Evolutionary conservation across 2,888 invertebrate species (phyloP), one percentile per base, ranked within the genome.

Genomic region (Pegoplata infirma): DNA sequence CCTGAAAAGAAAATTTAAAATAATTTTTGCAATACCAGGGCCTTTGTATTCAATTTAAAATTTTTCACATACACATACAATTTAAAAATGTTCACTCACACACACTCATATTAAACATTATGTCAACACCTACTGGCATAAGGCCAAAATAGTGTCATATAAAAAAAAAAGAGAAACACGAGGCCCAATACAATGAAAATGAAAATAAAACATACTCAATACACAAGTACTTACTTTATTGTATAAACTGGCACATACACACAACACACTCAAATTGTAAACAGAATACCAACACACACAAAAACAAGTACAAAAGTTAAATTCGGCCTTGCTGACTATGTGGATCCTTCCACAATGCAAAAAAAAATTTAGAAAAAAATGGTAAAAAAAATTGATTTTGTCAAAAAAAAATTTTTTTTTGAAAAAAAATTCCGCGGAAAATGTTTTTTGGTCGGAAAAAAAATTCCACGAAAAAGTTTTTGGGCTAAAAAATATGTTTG

Each of bases 61-160:
- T 47, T 61, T 69, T 64, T 17, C 44, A 51, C 17, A 68, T 40
- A 25, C 47, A 17, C 40, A 40, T n/a, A 21, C 19, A 4, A n/a
- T n/a, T n/a, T n/a, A n/a, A n/a, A n/a, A n/a, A n/a, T n/a, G n/a
- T n/a, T n/a, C n/a, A n/a, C n/a, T n/a, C 53, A 40, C 49, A 40
- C 59, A 32, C 49, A 25, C 59, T 40, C 53, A 28, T 53, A 63
- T 28, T 47, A 23, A 74, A 63, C 58, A 80, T 71, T 55, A 77
- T 77, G 71, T 74, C 76, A 80, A 77, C 80, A 80, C 69, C 81
- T 73, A 55, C 63, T 81, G 81, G 81, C 80, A 77, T 64, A 53
- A 69, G 79, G 80, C 81, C 82, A 82, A 73, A 59, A 77, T 61
- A 71, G 80, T 79, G 81, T 78, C 64, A 69, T 69, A 73, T 58